Evolutionary conservation across 2,113 vertebrate genomes (phyloP), one percentile per base, ranked within the genome.

Genomic region (Gorsachius goisagi): DNA sequence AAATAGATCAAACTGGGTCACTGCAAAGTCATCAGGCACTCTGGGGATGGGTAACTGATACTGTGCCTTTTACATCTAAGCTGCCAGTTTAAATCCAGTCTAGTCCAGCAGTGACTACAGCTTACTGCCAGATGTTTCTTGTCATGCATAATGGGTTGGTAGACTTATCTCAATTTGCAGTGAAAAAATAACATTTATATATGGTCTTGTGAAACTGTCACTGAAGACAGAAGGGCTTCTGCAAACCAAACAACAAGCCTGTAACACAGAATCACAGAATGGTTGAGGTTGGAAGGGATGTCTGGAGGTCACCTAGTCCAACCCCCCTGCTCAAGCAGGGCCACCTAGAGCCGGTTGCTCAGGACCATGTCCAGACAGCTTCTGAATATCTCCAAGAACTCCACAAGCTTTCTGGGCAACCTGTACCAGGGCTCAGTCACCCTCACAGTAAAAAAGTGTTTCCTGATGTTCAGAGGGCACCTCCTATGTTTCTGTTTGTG

Each of bases 1-100:
- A 96, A 94, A 85, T 52, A 72, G 60, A 87, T 85, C 47, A 84
- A 75, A 84, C 27, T 79, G 49, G 84, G 91, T 93, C 73, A 82
- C 33, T 68, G 58, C 63, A 89, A 91, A 87, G 73, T 84, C 80
- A 91, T n/a, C 33, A 44, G 23, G 11, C 23, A 60, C 84, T 87
- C 73, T 76, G 44, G 41, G 86, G 68, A 89, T 24, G 11, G 14
- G 55, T 72, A 81, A 78, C 3, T 60, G 44, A 94, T 68, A 78
- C 21, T n/a, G 11, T 45, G 22, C 37, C 24, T 95, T 88, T 60
- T 53, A 87, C 19, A 91, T 33, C 11, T 50, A 87, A 60, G 39
- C 6, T 59, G 47, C 66, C 69, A 60, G 41, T 27, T 93, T 52
- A 95, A 92, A 81, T 52, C 23, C 69, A 81, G 30, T 15, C 60